A percentile compares a stretch with the other conserved stretches of the same genome.
phyloP scores from a whole-genome alignment of 2,113 vertebrate genomes.

The Australoheros scitulus region DNA sequence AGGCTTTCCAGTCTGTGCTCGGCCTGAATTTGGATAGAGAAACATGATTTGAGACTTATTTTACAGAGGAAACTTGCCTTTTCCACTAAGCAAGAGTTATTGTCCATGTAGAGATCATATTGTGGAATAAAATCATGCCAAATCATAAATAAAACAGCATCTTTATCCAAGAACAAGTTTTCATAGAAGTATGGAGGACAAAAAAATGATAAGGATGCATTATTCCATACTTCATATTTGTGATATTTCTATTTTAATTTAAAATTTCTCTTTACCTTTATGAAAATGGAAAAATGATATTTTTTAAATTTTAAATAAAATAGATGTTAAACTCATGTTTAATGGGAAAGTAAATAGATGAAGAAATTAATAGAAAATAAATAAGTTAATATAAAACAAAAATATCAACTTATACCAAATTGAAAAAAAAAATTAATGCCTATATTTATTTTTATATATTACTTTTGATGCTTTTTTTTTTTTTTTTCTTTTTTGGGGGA shows the following conservation, averaged over 20 bases:
- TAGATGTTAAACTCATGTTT: too few relatives aligned
- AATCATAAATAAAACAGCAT: background rate
- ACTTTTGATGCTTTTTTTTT: background rate
- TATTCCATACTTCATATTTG: background rate
- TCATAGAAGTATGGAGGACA: background rate
- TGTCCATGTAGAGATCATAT: background rate
- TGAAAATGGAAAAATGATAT: too few relatives aligned
- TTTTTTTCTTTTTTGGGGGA: background rate
- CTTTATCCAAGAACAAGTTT: background rate
- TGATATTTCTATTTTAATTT: background rate
- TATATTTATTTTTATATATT: fast-evolving
- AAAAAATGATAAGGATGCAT: background rate
- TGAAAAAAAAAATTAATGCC: fast-evolving
- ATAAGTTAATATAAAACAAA: background rate
- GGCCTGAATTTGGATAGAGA: background rate
- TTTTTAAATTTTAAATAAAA: too few relatives aligned
- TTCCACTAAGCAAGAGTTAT: background rate
- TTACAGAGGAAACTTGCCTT: background rate
- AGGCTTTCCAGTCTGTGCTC: background rate
- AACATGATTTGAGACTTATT: background rate
- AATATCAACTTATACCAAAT: background rate
- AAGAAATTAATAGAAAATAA: too few relatives aligned
- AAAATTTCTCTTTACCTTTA: fast-evolving
- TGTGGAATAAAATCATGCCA: background rate
- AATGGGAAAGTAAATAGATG: too few relatives aligned